Evolutionary conservation across 2,888 invertebrate species (phyloP), one percentile per base, ranked within the genome.

Genomic region (Gymnoscelis rufifasciata): DNA sequence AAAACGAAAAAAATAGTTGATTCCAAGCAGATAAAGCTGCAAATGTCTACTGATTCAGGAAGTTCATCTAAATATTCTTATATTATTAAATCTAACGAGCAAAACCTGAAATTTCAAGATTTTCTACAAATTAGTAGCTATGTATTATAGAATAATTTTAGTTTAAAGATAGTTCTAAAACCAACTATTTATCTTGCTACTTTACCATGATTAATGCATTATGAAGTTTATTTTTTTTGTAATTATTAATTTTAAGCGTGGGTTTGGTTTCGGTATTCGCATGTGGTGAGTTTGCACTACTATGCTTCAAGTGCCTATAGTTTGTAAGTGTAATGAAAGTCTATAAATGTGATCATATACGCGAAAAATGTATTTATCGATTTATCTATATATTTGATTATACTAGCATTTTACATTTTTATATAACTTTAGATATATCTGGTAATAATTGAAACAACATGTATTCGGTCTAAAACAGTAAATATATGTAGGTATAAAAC

Each of bases 271-370:
- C 62, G 83, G 86, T 71, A 57, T 66, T 68, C 64, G 86, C 84
- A 87, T 87, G 87, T 87, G 87, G 87, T 87, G 87, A 73, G 87
- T 80, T 87, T 87, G 68, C 83, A 75, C 84, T 76, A 51, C 38
- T 72, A 73, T 62, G 58, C 56, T 28, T 60, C 62, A 68, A 71
- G 71, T 75, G 84, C 79, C 83, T 74, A 47, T 82, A 81, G 75
- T 55, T 64, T 27, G 11, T 81, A 81, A 78, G 71, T 68, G 68
- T 73, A 75, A 78, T 77, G 75, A 63, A 70, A 80, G 74, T 80
- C 77, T 78, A 66, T 75, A 64, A 75, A 80, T 84, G 86, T 86
- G 86, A 86, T 86, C 77, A 76, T 82, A 74, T 83, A 83, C 67
- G 66, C 58, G 50, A 56, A 67, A 74, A 74, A 63, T 74, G 74